phyloP scores from a whole-genome alignment of 2,797 vertebrate species.

The Siniperca obscura region DNA sequence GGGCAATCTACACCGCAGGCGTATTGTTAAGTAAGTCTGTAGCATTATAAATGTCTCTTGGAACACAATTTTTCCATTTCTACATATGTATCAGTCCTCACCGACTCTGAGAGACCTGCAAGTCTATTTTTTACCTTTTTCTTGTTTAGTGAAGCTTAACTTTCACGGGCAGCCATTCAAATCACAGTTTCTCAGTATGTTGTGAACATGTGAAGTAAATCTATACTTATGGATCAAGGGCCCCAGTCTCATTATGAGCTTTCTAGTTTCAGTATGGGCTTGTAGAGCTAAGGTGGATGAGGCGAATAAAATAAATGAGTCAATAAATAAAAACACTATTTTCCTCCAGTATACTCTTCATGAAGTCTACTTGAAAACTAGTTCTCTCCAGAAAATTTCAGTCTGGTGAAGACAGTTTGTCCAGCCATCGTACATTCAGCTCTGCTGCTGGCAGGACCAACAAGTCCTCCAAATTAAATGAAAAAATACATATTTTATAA shows the following conservation, averaged over 20 bases:
- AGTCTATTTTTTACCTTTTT: not conserved
- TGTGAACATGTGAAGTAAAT: constrained; percentile 28
- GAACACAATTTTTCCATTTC: not conserved
- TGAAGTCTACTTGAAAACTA: too few species aligned
- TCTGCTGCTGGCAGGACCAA: not conserved
- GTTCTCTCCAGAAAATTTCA: not conserved
- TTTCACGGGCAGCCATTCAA: constrained; percentile 6
- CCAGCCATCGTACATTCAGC: not conserved
- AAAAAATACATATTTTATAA: not conserved
- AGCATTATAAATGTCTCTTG: not conserved
- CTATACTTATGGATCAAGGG: constrained; percentile 10
- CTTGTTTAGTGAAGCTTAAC: constrained; percentile 6
- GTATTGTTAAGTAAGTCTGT: not conserved
- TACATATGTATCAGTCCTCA: not conserved
- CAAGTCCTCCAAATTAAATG: not conserved
- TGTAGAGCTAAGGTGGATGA: constrained; percentile 3
- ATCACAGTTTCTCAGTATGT: constrained; percentile 12
- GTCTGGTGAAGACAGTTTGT: not conserved
- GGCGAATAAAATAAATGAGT: constrained; percentile 25
- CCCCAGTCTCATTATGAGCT: not conserved
- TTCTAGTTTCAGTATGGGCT: not conserved
- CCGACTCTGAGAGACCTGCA: not conserved
- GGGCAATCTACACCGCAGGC: not conserved
- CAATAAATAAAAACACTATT: not conserved
- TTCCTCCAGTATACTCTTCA: not conserved